Evolutionary conservation across 2,888 invertebrate genomes (phyloP).

Genomic region (Willowsia nigromaculata): DNA sequence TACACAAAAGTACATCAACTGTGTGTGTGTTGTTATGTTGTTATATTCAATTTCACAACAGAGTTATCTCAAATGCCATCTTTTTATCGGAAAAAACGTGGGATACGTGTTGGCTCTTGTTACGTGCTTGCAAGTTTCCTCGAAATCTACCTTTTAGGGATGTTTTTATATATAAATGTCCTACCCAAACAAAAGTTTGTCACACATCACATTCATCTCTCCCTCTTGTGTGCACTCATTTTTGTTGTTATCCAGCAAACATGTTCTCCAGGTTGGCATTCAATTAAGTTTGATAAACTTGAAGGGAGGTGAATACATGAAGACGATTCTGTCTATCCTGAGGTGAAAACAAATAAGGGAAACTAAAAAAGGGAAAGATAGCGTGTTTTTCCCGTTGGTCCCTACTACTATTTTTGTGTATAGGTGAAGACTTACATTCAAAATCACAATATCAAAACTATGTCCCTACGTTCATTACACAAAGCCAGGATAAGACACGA

Average conservation of each 20-base stretch:
- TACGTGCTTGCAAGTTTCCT: slow-evolving; percentile 9
- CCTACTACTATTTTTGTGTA: background rate
- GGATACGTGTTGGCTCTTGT: slow-evolving; percentile 18
- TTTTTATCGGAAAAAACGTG: slow-evolving; percentile 19
- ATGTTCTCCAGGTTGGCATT: slow-evolving; percentile 47
- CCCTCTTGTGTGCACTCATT: background rate
- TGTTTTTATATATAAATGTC: slow-evolving; percentile 16
- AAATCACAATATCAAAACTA: background rate
- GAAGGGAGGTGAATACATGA: slow-evolving; percentile 34
- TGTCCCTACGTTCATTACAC: background rate
- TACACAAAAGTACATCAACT: background rate
- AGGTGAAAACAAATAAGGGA: slow-evolving; percentile 56
- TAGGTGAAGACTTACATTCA: background rate
- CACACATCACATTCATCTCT: slow-evolving; percentile 27
- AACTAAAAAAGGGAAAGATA: slow-evolving; percentile 18
- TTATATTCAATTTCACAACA: slow-evolving; percentile 14
- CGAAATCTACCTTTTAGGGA: background rate
- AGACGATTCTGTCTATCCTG: slow-evolving; percentile 18
- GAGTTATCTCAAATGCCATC: background rate
- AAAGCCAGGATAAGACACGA: background rate
- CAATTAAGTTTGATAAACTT: slow-evolving; percentile 58
- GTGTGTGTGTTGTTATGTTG: background rate
- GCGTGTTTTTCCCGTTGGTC: background rate
- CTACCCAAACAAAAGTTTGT: slow-evolving; percentile 30
- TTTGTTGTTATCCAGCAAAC: slow-evolving; percentile 21